Percentiles rank a stretch among this genome's conserved stretches.
Evolutionary conservation across 1,140 invertebrate species (phyloP).

Genomic region (Pomacea maculata): DNA sequence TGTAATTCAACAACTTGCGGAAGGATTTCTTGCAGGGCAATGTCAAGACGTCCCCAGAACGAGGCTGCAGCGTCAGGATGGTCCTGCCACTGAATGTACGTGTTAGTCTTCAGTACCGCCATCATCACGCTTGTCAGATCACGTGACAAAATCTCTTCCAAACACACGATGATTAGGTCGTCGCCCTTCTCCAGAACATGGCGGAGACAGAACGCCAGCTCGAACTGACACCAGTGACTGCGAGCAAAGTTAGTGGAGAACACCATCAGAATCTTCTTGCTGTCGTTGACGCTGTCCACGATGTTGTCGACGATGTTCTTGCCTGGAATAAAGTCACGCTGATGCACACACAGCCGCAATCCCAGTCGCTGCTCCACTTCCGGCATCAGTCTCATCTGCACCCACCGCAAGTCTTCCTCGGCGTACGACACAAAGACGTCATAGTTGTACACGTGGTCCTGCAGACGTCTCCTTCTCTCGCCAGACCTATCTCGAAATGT

Average conservation of each 20-base stretch:
- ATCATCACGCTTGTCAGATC: conserved; percentile 10
- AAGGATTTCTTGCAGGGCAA: background rate
- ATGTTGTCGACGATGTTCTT: conserved; percentile 43
- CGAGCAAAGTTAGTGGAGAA: conserved; percentile 38
- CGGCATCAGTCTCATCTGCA: conserved; percentile 62
- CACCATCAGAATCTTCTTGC: conserved; percentile 38
- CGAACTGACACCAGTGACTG: conserved; percentile 47
- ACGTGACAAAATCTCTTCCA: conserved; percentile 19
- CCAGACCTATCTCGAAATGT: background rate
- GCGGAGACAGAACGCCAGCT: conserved; percentile 61
- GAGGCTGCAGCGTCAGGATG: background rate
- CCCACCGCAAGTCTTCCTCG: conserved; percentile 40
- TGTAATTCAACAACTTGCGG: too few relatives aligned
- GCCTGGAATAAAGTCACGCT: conserved; percentile 46
- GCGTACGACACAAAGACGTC: conserved; percentile 38
- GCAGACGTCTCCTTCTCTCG: background rate
- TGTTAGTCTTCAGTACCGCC: conserved; percentile 11
- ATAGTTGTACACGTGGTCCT: conserved; percentile 15
- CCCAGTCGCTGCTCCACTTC: conserved; percentile 1
- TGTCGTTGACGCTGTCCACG: conserved; percentile 36
- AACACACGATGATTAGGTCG: conserved; percentile 18
- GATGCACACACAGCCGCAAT: conserved; percentile 43
- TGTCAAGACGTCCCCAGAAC: background rate
- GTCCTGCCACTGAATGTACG: conserved; percentile 10
- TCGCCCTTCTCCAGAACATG: conserved; percentile 21